These are phyloP conservation scores for Polypterus bichir DNA, from an alignment of 2,113 vertebrate genomes.

Conservation along the genomic window DNA sequence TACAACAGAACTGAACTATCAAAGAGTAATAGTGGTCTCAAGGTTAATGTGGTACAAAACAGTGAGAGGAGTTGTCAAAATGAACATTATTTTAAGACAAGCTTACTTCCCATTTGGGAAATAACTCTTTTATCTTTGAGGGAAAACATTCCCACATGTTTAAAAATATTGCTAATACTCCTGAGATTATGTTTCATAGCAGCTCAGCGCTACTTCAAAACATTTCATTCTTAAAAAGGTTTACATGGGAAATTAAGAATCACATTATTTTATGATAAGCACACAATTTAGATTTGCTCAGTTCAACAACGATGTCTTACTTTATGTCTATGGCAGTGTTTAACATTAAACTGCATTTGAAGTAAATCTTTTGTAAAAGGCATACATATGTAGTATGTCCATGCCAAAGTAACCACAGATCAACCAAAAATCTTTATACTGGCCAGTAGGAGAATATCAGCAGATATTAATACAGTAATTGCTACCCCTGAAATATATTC, in stretches of 20 bases:
- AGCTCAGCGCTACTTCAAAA: slow-evolving; percentile 60
- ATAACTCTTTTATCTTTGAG: slow-evolving; percentile 60
- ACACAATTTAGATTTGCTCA: slow-evolving; percentile 49
- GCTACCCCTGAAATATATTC: too few relatives aligned
- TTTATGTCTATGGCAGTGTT: slow-evolving; percentile 28
- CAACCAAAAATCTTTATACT: too few relatives aligned
- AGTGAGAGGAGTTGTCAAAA: slow-evolving; percentile 53
- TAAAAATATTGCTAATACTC: slow-evolving; percentile 65
- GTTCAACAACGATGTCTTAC: slow-evolving; percentile 33
- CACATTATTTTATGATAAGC: slow-evolving; percentile 73
- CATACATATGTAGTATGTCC: slow-evolving; percentile 18
- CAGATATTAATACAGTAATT: too few relatives aligned
- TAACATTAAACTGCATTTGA: slow-evolving; percentile 16
- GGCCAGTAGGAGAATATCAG: too few relatives aligned
- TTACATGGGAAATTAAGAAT: slow-evolving; percentile 63
- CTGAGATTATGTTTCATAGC: slow-evolving; percentile 49
- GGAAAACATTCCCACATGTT: slow-evolving; percentile 81
- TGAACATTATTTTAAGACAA: slow-evolving; percentile 50
- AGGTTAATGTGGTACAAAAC: slow-evolving; percentile 49
- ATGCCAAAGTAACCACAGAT: too few relatives aligned
- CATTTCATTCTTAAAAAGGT: slow-evolving; percentile 49
- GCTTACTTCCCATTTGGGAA: slow-evolving; percentile 47
- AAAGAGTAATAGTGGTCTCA: slow-evolving; percentile 36
- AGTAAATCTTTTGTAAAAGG: slow-evolving; percentile 22
- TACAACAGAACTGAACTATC: slow-evolving; percentile 21